phyloP scores from a whole-genome alignment of 2,888 invertebrate species.

The Nowickia ferox region DNA sequence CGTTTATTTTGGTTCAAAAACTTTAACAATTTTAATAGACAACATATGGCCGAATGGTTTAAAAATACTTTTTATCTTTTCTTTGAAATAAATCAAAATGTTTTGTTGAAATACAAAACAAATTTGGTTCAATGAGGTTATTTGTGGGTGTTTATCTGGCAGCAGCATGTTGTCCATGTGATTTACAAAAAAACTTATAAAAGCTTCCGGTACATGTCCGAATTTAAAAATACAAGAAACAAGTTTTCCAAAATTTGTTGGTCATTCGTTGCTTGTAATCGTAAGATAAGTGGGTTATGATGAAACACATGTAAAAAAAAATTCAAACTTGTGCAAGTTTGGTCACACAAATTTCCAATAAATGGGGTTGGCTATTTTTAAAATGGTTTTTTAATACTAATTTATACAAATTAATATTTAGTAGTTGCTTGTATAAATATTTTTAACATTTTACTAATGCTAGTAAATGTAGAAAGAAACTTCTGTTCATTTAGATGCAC shows the following conservation, averaged over 20 bases:
- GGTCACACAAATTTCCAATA: not conserved
- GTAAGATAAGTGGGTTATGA: constrained; percentile 18
- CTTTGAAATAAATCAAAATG: constrained; percentile 59
- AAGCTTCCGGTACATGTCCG: constrained; percentile 9
- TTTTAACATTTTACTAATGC: not conserved
- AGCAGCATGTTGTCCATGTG: constrained; percentile 46
- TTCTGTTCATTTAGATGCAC: too few species aligned
- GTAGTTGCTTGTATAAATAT: not conserved
- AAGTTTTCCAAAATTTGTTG: constrained; percentile 6
- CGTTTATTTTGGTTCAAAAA: constrained; percentile 26
- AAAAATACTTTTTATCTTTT: constrained; percentile 3
- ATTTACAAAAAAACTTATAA: constrained; percentile 10
- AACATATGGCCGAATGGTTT: constrained; percentile 58
- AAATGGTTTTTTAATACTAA: not conserved
- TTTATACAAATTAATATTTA: not conserved
- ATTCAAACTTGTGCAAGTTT: constrained; percentile 1
- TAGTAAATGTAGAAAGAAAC: too few species aligned
- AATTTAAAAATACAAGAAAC: constrained; percentile 5
- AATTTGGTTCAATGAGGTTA: constrained; percentile 50
- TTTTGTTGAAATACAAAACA: constrained; percentile 55
- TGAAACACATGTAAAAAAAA: not conserved
- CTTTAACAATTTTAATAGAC: constrained; percentile 60
- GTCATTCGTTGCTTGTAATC: constrained; percentile 14
- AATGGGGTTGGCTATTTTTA: not conserved
- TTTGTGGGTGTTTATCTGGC: constrained; percentile 26